Conservation (phyloP, 2,888 invertebrate species). For the Phaedon cochleariae region DNA sequence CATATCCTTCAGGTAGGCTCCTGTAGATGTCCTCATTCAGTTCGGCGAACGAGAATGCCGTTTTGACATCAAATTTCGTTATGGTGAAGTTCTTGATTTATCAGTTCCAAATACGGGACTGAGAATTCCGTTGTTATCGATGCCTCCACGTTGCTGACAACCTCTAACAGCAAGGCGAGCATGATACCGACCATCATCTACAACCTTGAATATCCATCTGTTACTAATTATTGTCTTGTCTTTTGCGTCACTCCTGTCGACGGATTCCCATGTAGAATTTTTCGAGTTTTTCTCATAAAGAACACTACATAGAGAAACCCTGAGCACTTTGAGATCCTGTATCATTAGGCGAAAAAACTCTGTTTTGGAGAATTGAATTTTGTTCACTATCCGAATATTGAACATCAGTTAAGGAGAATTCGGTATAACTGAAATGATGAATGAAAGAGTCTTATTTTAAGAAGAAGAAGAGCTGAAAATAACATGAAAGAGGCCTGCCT, state of each 20-base stretch:
- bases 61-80: not conserved
- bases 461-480: too few species aligned
- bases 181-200: not conserved
- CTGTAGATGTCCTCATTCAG: conserved; percentile 7
- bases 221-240: not conserved
- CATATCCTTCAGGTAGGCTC: conserved; percentile 8
- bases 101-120: conserved; percentile 5
- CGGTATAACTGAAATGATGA: too few species aligned
- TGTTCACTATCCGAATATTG: too few species aligned
- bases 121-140: conserved; percentile 1
- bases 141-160: conserved; percentile 11
- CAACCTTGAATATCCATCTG: not conserved
- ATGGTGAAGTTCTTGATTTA: not conserved
- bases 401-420: too few species aligned
- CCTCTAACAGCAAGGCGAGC: conserved; percentile 9
- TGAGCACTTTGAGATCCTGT: too few species aligned
- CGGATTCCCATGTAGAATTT: conserved; percentile 13
- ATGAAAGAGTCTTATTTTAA: too few species aligned
- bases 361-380: too few species aligned
- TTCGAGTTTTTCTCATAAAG: too few species aligned
- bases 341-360: too few species aligned
- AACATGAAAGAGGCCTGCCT: too few species aligned
- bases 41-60: not conserved
- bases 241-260: not conserved
- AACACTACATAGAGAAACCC: too few species aligned